Evolutionary conservation across 2,888 invertebrate genomes (phyloP).

Genomic region (Dermolepida albohirtum): DNA sequence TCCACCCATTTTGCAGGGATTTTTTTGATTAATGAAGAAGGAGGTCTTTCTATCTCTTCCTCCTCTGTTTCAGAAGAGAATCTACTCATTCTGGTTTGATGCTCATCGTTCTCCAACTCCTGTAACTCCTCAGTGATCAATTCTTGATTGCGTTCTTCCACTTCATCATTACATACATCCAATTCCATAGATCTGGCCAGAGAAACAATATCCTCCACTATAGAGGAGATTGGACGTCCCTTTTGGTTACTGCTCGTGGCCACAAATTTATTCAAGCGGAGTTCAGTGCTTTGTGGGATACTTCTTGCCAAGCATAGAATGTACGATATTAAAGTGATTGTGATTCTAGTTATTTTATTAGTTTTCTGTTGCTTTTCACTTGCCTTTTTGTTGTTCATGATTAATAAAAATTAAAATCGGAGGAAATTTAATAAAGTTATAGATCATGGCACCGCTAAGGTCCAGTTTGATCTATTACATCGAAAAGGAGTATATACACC

Average conservation of each 20-base stretch:
- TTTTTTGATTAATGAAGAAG: no score
- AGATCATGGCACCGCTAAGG: no score
- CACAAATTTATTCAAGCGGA: constrained; percentile 1
- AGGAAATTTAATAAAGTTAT: neutral
- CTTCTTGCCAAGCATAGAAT: neutral
- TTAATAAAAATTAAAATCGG: constrained; percentile 1
- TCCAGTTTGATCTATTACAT: no score
- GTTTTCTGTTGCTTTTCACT: neutral
- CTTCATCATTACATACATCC: constrained; percentile 35
- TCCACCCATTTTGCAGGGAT: no score
- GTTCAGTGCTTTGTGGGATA: neutral
- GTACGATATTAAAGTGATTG: constrained; percentile 49
- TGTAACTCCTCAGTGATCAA: no score
- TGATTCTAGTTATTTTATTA: neutral
- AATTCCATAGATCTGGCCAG: constrained; percentile 26
- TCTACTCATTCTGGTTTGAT: no score
- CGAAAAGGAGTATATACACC: no score
- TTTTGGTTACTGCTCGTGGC: constrained; percentile 13
- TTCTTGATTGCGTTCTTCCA: no score
- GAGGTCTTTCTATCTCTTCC: no score
- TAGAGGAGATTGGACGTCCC: constrained; percentile 19
- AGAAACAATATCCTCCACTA: constrained; percentile 33
- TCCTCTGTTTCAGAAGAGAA: no score
- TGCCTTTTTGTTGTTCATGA: neutral
- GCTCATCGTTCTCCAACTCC: no score